Evolutionary conservation across 1,140 invertebrate species (phyloP), one percentile per base, ranked within the genome.

Genomic region (Aphelinus certus): DNA sequence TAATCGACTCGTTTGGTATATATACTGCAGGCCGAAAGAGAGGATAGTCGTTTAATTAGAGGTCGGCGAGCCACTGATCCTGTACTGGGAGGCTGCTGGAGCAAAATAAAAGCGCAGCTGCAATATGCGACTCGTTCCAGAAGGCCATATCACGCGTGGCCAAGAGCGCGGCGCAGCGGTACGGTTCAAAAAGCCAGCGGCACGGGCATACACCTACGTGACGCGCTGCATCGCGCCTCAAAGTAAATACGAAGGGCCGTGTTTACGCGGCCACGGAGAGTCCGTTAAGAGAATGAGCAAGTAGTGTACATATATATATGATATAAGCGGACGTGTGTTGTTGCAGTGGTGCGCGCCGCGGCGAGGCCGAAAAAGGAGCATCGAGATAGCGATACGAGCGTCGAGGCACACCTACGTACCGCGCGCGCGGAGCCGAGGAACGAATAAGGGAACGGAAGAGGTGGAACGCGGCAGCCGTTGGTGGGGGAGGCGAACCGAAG

Each of bases 211-310:
- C 26, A 26, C 26, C 26, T 26, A 26, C 51, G 51, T 48, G 58
- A 45, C 64, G 45, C 65, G 57, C 48, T 26, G 65, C 72, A 49
- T 61, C 42, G 3, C 26, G 26, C 48, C n/a, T 57, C 72, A 62
- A 71, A 74, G 71, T 77, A 71, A 76, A 76, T 76, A 76, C 60
- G 69, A 53, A 26, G 2, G 61, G 46, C 61, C 46, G 46, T 48
- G 3, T 42, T 42, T 49, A 10, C 57, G 61, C 51, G 60, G 55
- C 7, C 26, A 61, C 45, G 46, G 42, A 45, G 57, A 47, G 55
- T 46, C 7, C 47, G 68, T 45, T 57, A 0, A 49, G 3, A 9
- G 47, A 26, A 58, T 64, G 61, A 45, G 42, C 7, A 49, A 51
- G 46, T 53, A 60, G 58, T 43, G 26, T 7, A 61, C 57, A 61